Percentiles rank a stretch among this genome's conserved stretches.
Conservation (phyloP, 2,888 invertebrate genomes). For the Drosophila anceps region DNA sequence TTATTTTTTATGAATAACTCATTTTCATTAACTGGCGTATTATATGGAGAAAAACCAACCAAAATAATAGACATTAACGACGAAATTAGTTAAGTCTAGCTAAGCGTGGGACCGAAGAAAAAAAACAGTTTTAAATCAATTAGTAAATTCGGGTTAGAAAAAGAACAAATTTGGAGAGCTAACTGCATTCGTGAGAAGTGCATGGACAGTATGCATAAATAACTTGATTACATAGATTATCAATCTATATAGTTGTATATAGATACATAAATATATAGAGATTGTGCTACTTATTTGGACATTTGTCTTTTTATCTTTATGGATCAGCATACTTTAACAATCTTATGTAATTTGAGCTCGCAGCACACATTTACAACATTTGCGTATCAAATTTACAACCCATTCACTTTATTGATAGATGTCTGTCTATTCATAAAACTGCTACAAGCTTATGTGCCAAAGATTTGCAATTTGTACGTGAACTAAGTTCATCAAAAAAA, state of each 20-base stretch:
- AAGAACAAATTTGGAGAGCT: background rate
- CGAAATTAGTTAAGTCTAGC: background rate
- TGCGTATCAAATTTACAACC: background rate
- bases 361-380: background rate
- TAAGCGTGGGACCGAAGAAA: background rate
- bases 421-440: background rate
- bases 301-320: background rate
- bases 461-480: slow-evolving; percentile 2
- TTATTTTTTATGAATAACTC: slow-evolving; percentile 14
- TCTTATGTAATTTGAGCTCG: background rate
- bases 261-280: background rate
- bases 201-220: background rate
- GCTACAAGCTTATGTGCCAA: background rate
- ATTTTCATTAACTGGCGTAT: slow-evolving; percentile 5
- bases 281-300: background rate
- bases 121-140: background rate
- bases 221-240: background rate
- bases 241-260: background rate
- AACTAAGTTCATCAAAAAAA: background rate
- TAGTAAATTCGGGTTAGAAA: background rate
- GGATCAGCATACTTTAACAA: background rate
- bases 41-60: background rate
- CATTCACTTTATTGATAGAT: slow-evolving; percentile 1
- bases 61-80: background rate
- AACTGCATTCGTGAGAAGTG: background rate